phyloP scores from a whole-genome alignment of 2,113 vertebrate genomes.

The Amblyopsis rosae region DNA sequence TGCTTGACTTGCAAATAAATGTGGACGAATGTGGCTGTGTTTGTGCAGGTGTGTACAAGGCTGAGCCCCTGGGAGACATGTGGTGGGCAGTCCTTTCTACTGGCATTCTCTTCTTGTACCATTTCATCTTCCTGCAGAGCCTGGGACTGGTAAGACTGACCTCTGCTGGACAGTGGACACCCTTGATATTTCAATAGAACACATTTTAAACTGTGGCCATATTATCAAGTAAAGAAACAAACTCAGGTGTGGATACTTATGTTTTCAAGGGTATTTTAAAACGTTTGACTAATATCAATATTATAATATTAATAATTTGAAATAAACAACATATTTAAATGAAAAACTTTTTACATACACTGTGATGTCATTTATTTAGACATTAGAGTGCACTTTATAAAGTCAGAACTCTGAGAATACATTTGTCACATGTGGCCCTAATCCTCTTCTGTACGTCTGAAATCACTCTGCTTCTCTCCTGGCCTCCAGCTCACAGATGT shows the following conservation, averaged over 20 bases:
- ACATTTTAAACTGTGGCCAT: not conserved
- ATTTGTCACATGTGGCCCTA: too few species aligned
- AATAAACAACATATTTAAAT: too few species aligned
- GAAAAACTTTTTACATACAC: too few species aligned
- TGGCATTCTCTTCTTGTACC: slow-evolving; percentile 96
- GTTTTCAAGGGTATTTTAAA: too few species aligned
- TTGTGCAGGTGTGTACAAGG: slow-evolving; percentile 88
- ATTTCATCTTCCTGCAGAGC: slow-evolving; percentile 90
- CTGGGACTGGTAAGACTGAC: slow-evolving; percentile 91
- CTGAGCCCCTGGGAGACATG: slow-evolving; percentile 91
- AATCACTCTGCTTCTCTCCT: not conserved
- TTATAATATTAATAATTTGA: too few species aligned
- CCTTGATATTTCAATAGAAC: slow-evolving; percentile 1
- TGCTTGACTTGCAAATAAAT: not conserved
- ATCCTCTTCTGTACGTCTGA: too few species aligned
- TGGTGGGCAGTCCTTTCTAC: slow-evolving; percentile 94
- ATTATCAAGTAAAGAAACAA: too few species aligned
- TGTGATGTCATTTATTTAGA: too few species aligned
- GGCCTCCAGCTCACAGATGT: slow-evolving; percentile 88
- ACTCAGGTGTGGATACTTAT: not conserved
- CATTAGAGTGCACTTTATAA: too few species aligned
- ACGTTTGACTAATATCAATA: too few species aligned
- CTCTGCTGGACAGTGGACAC: slow-evolving; percentile 51
- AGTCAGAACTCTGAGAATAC: too few species aligned
- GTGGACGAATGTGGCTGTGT: not conserved